phyloP scores from a whole-genome alignment of 1,140 invertebrate species.

The Littorina saxatilis region DNA sequence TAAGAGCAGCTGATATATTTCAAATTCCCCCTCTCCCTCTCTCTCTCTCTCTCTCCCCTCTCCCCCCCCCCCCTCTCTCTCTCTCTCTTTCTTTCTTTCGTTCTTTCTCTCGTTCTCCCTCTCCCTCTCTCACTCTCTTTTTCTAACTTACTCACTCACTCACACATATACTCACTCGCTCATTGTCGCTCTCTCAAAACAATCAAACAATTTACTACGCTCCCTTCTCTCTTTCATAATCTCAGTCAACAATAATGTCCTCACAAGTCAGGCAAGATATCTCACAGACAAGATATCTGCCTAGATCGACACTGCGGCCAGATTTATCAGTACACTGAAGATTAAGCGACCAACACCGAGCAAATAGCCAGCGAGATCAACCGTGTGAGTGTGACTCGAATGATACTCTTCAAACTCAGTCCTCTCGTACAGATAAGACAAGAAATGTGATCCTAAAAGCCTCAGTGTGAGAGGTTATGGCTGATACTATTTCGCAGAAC shows the following conservation, averaged over 20 bases:
- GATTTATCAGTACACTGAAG: background rate
- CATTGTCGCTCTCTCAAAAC: background rate
- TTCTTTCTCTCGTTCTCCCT: background rate
- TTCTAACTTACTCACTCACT: slow-evolving; percentile 1
- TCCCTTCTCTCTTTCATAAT: background rate
- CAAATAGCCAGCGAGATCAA: too few species aligned
- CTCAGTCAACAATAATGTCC: background rate
- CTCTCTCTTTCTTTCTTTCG: background rate
- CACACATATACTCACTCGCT: background rate
- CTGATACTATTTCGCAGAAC: too few species aligned
- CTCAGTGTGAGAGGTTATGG: too few species aligned
- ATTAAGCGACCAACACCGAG: too few species aligned
- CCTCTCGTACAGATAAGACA: too few species aligned
- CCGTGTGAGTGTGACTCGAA: too few species aligned
- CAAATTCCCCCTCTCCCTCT: background rate
- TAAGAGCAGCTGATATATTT: too few species aligned
- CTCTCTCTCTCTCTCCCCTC: background rate
- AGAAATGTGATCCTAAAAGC: too few species aligned
- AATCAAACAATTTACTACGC: too few species aligned
- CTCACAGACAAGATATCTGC: too few species aligned
- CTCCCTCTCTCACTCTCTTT: background rate
- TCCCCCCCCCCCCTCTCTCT: background rate
- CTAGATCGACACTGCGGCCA: too few species aligned
- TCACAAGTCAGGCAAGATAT: background rate
- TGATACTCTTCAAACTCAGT: too few species aligned